Evolutionary conservation across 2,888 invertebrate species (phyloP).

Genomic region (Zeuzera pyrina): DNA sequence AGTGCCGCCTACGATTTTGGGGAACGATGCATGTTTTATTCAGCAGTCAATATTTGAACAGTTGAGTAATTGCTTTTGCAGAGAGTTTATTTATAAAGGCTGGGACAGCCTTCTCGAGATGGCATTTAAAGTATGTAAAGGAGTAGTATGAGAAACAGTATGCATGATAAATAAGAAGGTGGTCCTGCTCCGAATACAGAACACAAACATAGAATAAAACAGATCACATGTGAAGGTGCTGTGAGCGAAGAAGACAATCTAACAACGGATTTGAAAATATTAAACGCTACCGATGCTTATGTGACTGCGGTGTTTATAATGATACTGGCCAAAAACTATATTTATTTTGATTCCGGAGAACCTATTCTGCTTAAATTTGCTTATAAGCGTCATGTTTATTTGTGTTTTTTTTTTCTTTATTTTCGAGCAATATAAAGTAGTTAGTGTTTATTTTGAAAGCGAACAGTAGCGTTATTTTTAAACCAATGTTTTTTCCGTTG

Average conservation of each 20-base stretch:
- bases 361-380: conserved; percentile 73
- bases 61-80: conserved; percentile 53
- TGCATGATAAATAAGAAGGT: conserved; percentile 45
- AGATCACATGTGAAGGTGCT: not conserved
- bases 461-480: conserved; percentile 65
- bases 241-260: not conserved
- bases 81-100: conserved; percentile 42
- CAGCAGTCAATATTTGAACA: conserved; percentile 41
- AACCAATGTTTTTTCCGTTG: conserved; percentile 71
- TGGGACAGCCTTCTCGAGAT: conserved; percentile 66
- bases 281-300: conserved; percentile 43
- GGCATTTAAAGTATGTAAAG: conserved; percentile 32
- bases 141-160: conserved; percentile 37
- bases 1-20: conserved; percentile 36
- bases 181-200: conserved; percentile 16
- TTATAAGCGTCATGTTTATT: conserved; percentile 68
- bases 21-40: conserved; percentile 58
- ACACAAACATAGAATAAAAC: not conserved
- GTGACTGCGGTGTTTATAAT: conserved; percentile 53
- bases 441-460: conserved; percentile 56
- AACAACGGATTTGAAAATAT: conserved; percentile 10
- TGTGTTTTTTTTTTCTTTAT: conserved; percentile 44
- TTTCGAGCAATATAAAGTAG: conserved; percentile 52
- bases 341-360: conserved; percentile 72
- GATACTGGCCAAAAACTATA: conserved; percentile 71